phyloP scores from a whole-genome alignment of 2,113 vertebrate species.

The Tragelaphus strepsiceros region DNA sequence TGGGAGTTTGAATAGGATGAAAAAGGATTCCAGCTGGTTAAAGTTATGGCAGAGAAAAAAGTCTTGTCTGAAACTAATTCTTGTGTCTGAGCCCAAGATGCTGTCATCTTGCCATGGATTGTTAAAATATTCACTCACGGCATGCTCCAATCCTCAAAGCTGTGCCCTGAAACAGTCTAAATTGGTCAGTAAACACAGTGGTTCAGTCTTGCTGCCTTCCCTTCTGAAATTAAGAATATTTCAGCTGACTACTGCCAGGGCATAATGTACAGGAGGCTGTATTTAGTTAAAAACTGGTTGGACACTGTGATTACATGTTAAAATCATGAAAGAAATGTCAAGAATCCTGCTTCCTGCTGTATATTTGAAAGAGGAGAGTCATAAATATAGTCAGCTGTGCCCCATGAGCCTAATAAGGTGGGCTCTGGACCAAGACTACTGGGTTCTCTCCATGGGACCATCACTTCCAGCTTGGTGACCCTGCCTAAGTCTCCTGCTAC shows the following conservation, averaged over 20 bases:
- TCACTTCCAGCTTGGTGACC: neutral
- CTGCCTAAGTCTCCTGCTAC: neutral
- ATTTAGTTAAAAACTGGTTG: slow-evolving; percentile 26
- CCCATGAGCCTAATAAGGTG: neutral
- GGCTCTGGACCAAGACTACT: neutral
- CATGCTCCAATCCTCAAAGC: neutral
- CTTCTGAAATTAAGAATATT: slow-evolving; percentile 37
- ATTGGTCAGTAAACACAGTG: neutral
- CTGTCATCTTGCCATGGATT: slow-evolving; percentile 49
- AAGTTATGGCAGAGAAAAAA: slow-evolving; percentile 52
- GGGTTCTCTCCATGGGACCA: neutral
- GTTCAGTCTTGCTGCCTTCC: neutral
- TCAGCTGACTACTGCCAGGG: neutral
- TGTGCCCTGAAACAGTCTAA: neutral
- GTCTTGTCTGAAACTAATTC: slow-evolving; percentile 51
- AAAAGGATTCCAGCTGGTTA: slow-evolving; percentile 67
- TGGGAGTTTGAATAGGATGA: slow-evolving; percentile 12
- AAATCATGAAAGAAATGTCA: neutral
- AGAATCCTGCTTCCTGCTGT: neutral
- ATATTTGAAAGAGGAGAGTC: neutral
- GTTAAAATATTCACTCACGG: slow-evolving; percentile 16
- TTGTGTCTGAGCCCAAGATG: slow-evolving; percentile 48
- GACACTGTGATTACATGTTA: neutral
- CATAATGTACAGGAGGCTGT: neutral
- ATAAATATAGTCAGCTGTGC: neutral